Conservation (phyloP, 1,140 invertebrate genomes). For the Hermetia illucens region DNA sequence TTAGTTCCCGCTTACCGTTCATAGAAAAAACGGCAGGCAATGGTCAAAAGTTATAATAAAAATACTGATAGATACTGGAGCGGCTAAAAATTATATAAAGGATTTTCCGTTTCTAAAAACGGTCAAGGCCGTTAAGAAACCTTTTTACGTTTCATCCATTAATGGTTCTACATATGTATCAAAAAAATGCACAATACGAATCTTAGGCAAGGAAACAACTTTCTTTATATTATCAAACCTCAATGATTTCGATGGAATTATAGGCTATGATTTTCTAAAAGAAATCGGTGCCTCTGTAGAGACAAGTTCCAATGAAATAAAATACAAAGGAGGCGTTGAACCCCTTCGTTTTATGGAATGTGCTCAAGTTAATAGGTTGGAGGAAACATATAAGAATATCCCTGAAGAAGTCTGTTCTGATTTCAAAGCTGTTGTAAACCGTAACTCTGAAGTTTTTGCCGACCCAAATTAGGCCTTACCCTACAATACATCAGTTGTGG, state of each 20-base stretch:
- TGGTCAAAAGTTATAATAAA: too few species aligned
- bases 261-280: neutral
- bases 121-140: neutral
- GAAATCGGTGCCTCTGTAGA: neutral
- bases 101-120: too few species aligned
- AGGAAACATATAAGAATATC: neutral
- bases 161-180: neutral
- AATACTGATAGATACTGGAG: conserved; percentile 2
- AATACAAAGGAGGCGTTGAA: neutral
- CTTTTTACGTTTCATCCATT: neutral
- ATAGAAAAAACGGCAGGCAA: too few species aligned
- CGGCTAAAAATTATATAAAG: neutral
- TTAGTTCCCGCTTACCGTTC: too few species aligned
- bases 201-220: neutral
- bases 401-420: neutral
- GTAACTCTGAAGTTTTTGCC: conserved; percentile 1
- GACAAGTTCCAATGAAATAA: neutral
- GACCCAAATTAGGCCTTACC: neutral
- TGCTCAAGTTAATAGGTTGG: neutral
- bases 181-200: neutral
- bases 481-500: conserved; percentile 3
- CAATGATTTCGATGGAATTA: conserved; percentile 1
- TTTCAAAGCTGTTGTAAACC: neutral
- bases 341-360: neutral
- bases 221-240: neutral